Conservation (phyloP, 2,888 invertebrate genomes). For the Leptinotarsa juncta region DNA sequence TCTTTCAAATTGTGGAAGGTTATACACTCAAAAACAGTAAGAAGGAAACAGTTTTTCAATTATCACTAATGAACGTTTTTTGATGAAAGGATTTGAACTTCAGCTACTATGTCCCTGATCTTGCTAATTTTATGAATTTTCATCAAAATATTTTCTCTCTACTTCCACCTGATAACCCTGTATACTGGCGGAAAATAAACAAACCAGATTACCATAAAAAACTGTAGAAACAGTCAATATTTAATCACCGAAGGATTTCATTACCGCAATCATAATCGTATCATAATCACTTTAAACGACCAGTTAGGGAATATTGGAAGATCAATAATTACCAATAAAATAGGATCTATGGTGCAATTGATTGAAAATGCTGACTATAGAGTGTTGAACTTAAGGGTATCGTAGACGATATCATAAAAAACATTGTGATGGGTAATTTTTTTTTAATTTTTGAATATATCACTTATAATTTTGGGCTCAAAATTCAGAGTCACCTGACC, state of each 20-base stretch:
- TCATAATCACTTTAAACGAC: conserved; percentile 10
- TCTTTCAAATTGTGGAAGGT: no score
- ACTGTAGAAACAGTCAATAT: conserved; percentile 14
- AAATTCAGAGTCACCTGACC: no score
- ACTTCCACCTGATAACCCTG: background rate
- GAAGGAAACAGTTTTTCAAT: no score
- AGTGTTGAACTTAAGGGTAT: background rate
- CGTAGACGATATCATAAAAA: background rate
- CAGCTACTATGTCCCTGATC: no score
- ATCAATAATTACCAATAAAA: conserved; percentile 20
- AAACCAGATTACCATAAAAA: conserved; percentile 3
- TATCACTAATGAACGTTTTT: no score
- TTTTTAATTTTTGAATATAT: no score
- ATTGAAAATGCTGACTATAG: background rate
- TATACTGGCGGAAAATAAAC: background rate
- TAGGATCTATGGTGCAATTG: conserved; percentile 16
- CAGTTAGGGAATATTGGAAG: conserved; percentile 11
- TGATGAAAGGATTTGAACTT: no score
- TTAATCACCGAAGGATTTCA: conserved; percentile 10
- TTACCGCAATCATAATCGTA: conserved; percentile 15
- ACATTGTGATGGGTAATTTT: no score
- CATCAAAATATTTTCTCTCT: no score
- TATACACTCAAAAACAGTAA: no score
- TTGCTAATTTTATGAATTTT: no score
- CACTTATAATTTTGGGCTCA: no score